Evolutionary conservation across 2,888 invertebrate species (phyloP), one percentile per base, ranked within the genome.

Genomic region (Nomada ferruginata): DNA sequence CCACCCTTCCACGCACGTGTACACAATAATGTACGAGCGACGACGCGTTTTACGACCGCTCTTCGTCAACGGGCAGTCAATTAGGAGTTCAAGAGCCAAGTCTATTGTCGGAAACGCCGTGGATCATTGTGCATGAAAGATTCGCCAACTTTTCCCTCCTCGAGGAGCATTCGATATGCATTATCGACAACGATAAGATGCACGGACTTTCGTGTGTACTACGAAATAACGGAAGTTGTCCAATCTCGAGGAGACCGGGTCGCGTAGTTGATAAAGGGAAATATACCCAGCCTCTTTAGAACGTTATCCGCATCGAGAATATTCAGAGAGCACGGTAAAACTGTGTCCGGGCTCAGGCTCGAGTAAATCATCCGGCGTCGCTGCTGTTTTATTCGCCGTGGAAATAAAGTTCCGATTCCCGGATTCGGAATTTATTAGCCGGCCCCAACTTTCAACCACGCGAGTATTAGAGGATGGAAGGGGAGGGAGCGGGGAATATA

Each of bases 211-310:
- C 81, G 78, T 61, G 80, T 59, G 76, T 71, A 75, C 66, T 72
- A 63, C 72, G 84, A 80, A 88, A 88, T 85, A 88, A 88, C 86
- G 87, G 77, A 88, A 88, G 83, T 87, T 88, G 87, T 84, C 86
- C 88, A 84, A 86, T 88, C 85, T 87, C 86, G 68, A 44, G 68
- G 74, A 81, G 85, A 83, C 82, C 81, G 63, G 76, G 74, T 77
- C 60, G 82, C 76, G 76, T 73, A 86, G 73, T 86, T 79, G 88
- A 83, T 88, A 84, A 86, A 82, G 83, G 86, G 47, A 85, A 76
- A 86, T 83, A 47, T 70, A 82, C 55, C 65, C 36, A 47, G 7
- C 47, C 26, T 44, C 36, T 47, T 20, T 9, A 44, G 47, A 29
- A 23, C 10, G 57, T 42, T 23, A 50, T 36, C 66, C 72, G 79